These are phyloP conservation scores for Deroplatys truncata DNA, from an alignment of 2,888 invertebrate species.

Conservation along the genomic window DNA sequence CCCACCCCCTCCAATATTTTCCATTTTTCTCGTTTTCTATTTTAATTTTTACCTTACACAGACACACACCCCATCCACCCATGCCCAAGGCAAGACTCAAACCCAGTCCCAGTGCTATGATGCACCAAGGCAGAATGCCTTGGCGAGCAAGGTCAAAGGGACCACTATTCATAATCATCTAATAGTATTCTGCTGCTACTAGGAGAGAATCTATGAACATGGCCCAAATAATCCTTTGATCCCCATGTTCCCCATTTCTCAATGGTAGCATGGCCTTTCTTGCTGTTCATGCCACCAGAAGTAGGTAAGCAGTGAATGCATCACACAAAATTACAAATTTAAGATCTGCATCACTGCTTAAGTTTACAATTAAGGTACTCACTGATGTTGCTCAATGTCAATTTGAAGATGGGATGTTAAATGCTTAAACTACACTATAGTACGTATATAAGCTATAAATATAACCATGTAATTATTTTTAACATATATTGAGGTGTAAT, in stretches of 20 bases:
- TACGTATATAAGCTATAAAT: neutral
- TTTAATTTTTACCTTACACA: no score
- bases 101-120: no score
- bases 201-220: neutral
- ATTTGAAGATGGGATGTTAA: neutral
- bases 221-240: neutral
- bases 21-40: no score
- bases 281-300: neutral
- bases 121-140: no score
- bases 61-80: no score
- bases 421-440: neutral
- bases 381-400: neutral
- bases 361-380: neutral
- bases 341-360: neutral
- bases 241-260: neutral
- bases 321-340: neutral
- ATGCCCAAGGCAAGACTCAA: no score
- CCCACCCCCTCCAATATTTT: no score
- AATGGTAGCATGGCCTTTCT: neutral
- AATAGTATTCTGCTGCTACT: no score
- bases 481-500: no score
- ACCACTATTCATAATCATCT: no score
- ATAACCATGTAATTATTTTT: neutral
- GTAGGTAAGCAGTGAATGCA: neutral
- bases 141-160: no score